Conservation (phyloP, 1,140 invertebrate genomes). For the Linepithema humile region DNA sequence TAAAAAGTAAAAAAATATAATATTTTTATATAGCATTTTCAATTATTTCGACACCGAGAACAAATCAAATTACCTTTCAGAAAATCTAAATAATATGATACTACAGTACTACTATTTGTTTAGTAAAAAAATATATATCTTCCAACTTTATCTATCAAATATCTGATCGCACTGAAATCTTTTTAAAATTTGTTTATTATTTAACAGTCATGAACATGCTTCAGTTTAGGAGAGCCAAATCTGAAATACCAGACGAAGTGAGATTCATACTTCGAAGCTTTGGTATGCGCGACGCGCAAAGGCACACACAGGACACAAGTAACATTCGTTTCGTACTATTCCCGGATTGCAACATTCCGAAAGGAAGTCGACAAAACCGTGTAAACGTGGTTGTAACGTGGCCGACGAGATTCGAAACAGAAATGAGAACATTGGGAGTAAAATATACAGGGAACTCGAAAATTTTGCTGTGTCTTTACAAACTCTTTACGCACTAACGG, state of each 20-base stretch:
- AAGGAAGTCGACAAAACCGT: constrained; percentile 44
- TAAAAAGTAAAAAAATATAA: neutral
- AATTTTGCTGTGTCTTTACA: neutral
- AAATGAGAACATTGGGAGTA: constrained; percentile 16
- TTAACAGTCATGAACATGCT: neutral
- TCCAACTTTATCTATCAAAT: neutral
- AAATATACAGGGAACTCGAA: neutral
- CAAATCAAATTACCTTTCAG: neutral
- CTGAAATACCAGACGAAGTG: neutral
- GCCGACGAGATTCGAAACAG: constrained; percentile 18
- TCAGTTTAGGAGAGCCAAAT: neutral
- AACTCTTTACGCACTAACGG: neutral
- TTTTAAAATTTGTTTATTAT: neutral
- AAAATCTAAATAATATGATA: neutral
- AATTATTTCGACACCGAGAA: neutral
- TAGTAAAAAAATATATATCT: neutral
- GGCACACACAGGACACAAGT: constrained; percentile 7
- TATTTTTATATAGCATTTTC: neutral
- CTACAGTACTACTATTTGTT: neutral
- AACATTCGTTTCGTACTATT: constrained; percentile 28
- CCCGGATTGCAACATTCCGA: constrained; percentile 31
- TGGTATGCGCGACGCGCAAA: constrained; percentile 9
- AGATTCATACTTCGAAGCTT: constrained; percentile 26
- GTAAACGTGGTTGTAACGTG: constrained; percentile 15
- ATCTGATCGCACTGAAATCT: neutral